phyloP scores from a whole-genome alignment of 2,888 invertebrate species.

The Cerastoderma edule region DNA sequence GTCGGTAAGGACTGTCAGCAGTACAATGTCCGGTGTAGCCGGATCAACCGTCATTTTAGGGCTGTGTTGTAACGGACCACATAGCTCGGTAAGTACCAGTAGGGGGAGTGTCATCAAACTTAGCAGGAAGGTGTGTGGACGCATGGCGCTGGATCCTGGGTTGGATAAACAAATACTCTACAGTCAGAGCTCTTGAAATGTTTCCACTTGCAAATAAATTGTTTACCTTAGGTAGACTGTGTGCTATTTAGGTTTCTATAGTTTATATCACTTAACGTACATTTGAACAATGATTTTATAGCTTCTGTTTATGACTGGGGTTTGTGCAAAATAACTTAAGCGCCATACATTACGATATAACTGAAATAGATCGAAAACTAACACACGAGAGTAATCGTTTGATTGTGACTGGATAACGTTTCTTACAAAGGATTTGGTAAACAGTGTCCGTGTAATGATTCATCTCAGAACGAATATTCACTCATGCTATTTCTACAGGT shows the following conservation, averaged over 20 bases:
- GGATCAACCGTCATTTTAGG: neutral
- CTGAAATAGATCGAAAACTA: too few relatives aligned
- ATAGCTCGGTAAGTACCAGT: neutral
- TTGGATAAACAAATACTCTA: neutral
- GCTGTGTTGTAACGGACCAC: neutral
- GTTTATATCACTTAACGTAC: neutral
- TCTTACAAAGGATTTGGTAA: too few relatives aligned
- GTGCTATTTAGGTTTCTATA: neutral
- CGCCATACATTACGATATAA: too few relatives aligned
- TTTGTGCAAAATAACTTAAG: too few relatives aligned
- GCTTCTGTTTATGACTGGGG: too few relatives aligned
- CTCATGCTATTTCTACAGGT: too few relatives aligned
- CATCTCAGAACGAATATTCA: too few relatives aligned
- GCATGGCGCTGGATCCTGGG: neutral
- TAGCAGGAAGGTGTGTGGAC: neutral
- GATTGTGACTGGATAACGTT: too few relatives aligned
- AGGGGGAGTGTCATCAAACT: neutral
- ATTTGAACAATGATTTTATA: too few relatives aligned
- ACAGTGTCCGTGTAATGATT: too few relatives aligned
- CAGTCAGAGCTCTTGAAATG: too few relatives aligned
- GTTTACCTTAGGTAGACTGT: neutral
- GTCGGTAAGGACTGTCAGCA: slow-evolving; percentile 1
- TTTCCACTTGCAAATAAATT: neutral
- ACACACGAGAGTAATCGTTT: too few relatives aligned
- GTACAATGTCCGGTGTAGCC: neutral